phyloP scores from a whole-genome alignment of 2,888 invertebrate genomes.

The Malthinus flaveolus region DNA sequence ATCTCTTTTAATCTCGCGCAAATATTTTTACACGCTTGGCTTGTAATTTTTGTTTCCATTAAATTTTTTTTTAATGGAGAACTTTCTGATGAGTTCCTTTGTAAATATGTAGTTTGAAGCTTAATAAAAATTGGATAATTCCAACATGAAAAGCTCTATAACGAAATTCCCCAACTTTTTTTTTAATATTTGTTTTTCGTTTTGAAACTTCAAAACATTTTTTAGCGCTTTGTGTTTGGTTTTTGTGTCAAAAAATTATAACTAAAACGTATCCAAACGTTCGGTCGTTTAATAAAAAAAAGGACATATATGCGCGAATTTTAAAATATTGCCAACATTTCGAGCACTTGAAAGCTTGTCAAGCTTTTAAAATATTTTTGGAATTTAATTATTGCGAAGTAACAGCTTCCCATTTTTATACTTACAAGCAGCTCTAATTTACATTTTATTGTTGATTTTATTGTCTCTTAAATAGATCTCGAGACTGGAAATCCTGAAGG shows the following conservation, averaged over 20 bases:
- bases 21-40: too few relatives aligned
- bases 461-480: conserved; percentile 1
- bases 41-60: too few relatives aligned
- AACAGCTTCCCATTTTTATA: background rate
- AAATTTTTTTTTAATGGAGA: background rate
- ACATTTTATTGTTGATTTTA: conserved; percentile 5
- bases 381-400: conserved; percentile 18
- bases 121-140: conserved; percentile 1
- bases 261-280: conserved; percentile 4
- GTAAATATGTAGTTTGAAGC: background rate
- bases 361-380: conserved; percentile 17
- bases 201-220: background rate
- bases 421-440: conserved; percentile 1
- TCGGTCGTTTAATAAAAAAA: background rate
- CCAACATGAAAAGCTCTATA: conserved; percentile 1
- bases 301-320: background rate
- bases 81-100: conserved; percentile 1
- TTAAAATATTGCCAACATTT: conserved; percentile 5
- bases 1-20: too few relatives aligned
- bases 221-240: background rate
- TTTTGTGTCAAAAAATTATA: background rate
- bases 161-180: conserved; percentile 2
- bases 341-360: conserved; percentile 7
- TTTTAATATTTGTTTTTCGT: background rate
- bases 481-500: background rate